These are phyloP conservation scores for Bellardia bayeri DNA, from an alignment of 2,888 invertebrate species.

Conservation along the genomic window DNA sequence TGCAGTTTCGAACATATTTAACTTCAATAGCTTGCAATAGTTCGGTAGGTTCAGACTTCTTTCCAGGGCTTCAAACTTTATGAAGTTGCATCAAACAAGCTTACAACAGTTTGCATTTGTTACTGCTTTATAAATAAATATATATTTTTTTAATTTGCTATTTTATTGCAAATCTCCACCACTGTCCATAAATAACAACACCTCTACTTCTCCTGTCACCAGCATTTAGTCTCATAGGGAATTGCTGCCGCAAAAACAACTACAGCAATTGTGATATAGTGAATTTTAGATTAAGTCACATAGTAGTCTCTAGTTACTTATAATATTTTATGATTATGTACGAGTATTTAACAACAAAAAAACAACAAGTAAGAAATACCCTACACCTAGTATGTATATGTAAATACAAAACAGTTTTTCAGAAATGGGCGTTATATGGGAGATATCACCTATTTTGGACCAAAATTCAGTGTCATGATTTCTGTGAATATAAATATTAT, in stretches of 20 bases:
- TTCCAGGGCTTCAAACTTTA: not conserved
- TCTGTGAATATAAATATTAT: too few relatives aligned
- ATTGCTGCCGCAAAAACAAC: slow-evolving; percentile 18
- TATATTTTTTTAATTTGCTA: not conserved
- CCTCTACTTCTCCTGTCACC: slow-evolving; percentile 37
- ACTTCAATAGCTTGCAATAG: too few relatives aligned
- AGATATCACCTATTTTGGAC: too few relatives aligned
- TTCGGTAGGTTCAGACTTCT: not conserved
- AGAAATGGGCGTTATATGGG: too few relatives aligned
- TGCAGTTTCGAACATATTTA: too few relatives aligned
- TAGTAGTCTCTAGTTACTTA: slow-evolving; percentile 57
- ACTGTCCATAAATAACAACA: slow-evolving; percentile 29
- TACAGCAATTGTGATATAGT: slow-evolving; percentile 22
- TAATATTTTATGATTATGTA: slow-evolving; percentile 66
- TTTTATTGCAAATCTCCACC: not conserved
- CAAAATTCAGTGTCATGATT: too few relatives aligned
- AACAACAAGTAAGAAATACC: too few relatives aligned
- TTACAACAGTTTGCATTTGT: not conserved
- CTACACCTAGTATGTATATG: too few relatives aligned
- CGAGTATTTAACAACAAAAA: slow-evolving; percentile 27
- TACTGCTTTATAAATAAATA: not conserved
- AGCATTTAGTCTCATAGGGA: slow-evolving; percentile 44
- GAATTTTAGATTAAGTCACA: slow-evolving; percentile 67
- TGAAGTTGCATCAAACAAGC: slow-evolving; percentile 3
- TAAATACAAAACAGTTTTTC: too few relatives aligned